A percentile compares a stretch with the other conserved stretches of the same genome.
phyloP scores from a whole-genome alignment of 2,888 invertebrate genomes.

The Torymus auratus region DNA sequence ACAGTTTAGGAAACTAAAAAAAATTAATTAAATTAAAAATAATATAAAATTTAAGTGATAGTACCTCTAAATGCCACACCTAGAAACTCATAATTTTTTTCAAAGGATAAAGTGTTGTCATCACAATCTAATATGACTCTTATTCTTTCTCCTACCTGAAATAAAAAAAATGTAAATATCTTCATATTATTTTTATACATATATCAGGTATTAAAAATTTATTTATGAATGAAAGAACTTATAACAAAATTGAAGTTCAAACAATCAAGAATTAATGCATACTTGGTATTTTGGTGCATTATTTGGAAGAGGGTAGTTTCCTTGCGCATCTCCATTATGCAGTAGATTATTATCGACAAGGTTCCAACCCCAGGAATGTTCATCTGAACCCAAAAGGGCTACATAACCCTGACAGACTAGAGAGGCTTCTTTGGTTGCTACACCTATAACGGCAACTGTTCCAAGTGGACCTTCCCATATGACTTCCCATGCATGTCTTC shows the following conservation, averaged over 20 bases:
- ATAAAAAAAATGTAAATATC: slow-evolving; percentile 11
- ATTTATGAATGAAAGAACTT: neutral
- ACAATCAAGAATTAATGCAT: slow-evolving; percentile 56
- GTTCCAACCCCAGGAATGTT: slow-evolving; percentile 99
- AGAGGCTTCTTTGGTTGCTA: slow-evolving; percentile 95
- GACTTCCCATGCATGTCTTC: slow-evolving; percentile 98
- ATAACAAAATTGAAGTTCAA: neutral
- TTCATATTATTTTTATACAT: neutral
- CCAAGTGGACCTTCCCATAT: slow-evolving; percentile 99
- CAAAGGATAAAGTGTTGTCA: slow-evolving; percentile 96
- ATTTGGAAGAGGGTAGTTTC: slow-evolving; percentile 94
- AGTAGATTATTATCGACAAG: slow-evolving; percentile 97
- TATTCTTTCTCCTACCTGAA: slow-evolving; percentile 96
- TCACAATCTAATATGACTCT: slow-evolving; percentile 98
- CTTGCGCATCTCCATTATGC: slow-evolving; percentile 97
- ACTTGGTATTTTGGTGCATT: slow-evolving; percentile 99
- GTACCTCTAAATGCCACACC: slow-evolving; percentile 97
- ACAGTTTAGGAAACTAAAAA: no score
- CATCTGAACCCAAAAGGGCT: slow-evolving; percentile 94
- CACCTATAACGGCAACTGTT: slow-evolving; percentile 97
- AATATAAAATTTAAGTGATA: no score
- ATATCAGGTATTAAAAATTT: neutral
- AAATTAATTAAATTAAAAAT: no score
- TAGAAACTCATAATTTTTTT: slow-evolving; percentile 98
- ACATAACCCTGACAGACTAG: slow-evolving; percentile 97